These are phyloP conservation scores for Solen grandis DNA, from an alignment of 1,140 invertebrate genomes.

Conservation along the genomic window DNA sequence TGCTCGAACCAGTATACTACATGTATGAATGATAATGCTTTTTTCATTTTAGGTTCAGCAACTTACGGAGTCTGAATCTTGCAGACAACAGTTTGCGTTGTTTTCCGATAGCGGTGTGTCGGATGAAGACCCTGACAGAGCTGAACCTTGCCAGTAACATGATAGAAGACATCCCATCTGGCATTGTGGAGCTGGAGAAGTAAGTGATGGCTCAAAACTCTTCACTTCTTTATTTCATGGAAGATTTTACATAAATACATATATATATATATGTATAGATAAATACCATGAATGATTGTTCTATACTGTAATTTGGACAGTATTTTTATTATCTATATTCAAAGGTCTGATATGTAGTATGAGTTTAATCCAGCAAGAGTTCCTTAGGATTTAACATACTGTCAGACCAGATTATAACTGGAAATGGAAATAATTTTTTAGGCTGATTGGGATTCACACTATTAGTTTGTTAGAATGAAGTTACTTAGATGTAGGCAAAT, in stretches of 20 bases:
- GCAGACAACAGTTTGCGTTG: constrained; percentile 77
- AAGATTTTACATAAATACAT: not conserved
- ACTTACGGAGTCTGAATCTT: constrained; percentile 77
- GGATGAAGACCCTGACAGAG: constrained; percentile 76
- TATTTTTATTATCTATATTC: not conserved
- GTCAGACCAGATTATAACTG: too few species aligned
- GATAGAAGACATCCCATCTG: constrained; percentile 76
- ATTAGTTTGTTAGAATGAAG: too few species aligned
- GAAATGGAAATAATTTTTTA: too few species aligned
- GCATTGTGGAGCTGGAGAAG: constrained; percentile 76
- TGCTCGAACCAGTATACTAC: too few species aligned
- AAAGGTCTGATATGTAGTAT: not conserved
- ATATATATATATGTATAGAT: too few species aligned
- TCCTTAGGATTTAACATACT: too few species aligned
- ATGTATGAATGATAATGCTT: too few species aligned
- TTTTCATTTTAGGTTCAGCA: constrained; percentile 70
- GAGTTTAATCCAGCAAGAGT: too few species aligned
- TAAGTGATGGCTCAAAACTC: too few species aligned
- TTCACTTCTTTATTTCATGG: not conserved
- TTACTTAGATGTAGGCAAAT: too few species aligned
- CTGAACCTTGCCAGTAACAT: constrained; percentile 80
- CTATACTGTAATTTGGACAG: not conserved
- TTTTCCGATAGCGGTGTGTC: constrained; percentile 77
- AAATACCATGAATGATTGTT: not conserved
- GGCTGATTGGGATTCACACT: too few species aligned